Evolutionary conservation across 2,888 invertebrate genomes (phyloP), one percentile per base, ranked within the genome.

Genomic region (Leptinotarsa juncta): DNA sequence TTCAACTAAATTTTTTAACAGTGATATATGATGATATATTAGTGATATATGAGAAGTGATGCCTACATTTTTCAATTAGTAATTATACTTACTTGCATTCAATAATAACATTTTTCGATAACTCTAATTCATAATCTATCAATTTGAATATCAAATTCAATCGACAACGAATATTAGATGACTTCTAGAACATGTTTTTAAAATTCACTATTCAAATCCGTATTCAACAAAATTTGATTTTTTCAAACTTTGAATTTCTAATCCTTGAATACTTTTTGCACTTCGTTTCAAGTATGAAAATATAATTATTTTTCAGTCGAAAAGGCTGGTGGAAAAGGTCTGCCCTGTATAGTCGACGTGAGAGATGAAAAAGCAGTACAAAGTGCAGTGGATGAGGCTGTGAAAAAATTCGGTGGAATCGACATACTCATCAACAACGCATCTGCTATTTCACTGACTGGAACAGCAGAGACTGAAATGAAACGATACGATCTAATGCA

Each of bases 401-500:
- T 95, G 1, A 90, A 92, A 76, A 93, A 93, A 89, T 99, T 98
- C 89, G 98, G 98, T 50, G 97, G 98, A 16, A 97, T 99, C 82
- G 98, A 99, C 86, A 94, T 98, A 80, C 88, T 97, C 23, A 90
- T 99, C 23, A 99, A 99, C 89, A 99, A 99, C 90, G 98, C 98
- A 1, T 97, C 97, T 78, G 98, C 98, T 14, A 98, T 98, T 83
- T 93, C 93, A 0, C 88, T 96, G 71, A 94, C 97, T 0, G 92
- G 92, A 69, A 98, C 98, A 0, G 89, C 91, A 2, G 89, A 93
- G 10, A 97, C 97, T 0, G 94, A 96, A 60, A 98, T 98, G 97
- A 98, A 98, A 89, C 91, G 93, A 87, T 99, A 96, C 86, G 99
- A 99, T 88, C 91, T 99, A 60, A 98, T 99, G 98, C 95, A 97